These are phyloP conservation scores for Mionectes olivaceus DNA, from an alignment of 2,797 vertebrate species.

Conservation along the genomic window DNA sequence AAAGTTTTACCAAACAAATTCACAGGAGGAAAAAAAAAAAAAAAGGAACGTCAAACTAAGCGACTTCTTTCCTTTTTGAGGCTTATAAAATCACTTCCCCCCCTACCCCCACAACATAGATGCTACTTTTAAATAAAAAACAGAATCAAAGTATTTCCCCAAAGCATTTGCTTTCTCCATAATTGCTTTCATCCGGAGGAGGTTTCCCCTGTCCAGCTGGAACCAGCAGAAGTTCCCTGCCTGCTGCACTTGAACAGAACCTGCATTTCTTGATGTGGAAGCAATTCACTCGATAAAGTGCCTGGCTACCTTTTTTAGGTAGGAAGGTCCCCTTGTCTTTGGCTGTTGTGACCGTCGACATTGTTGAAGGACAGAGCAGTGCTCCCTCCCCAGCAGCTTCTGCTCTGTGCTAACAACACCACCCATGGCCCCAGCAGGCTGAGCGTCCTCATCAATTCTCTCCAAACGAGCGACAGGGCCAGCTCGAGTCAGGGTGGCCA, in stretches of 20 bases:
- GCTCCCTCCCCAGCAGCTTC: background rate
- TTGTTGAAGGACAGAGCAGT: background rate
- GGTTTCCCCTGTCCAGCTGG: background rate
- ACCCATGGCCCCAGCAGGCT: fast-evolving
- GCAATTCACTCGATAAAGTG: fast-evolving
- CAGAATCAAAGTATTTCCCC: background rate
- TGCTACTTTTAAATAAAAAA: background rate
- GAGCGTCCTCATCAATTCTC: background rate
- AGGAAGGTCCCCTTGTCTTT: background rate
- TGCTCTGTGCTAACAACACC: background rate
- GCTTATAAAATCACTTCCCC: background rate
- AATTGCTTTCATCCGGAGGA: background rate
- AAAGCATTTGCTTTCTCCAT: background rate
- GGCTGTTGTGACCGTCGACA: fast-evolving
- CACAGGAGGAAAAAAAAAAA: too few species aligned
- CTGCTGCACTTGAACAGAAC: background rate
- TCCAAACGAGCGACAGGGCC: background rate
- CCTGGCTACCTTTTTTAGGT: background rate
- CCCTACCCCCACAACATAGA: fast-evolving
- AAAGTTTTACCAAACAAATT: background rate
- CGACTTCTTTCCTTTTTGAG: background rate
- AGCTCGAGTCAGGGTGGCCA: background rate
- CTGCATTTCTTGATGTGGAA: background rate
- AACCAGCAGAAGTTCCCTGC: background rate
- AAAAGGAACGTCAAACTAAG: background rate